Percentiles rank a stretch among this genome's conserved stretches.
Evolutionary conservation across 2,113 vertebrate genomes (phyloP).

Genomic region (Mohoua ochrocephala): DNA sequence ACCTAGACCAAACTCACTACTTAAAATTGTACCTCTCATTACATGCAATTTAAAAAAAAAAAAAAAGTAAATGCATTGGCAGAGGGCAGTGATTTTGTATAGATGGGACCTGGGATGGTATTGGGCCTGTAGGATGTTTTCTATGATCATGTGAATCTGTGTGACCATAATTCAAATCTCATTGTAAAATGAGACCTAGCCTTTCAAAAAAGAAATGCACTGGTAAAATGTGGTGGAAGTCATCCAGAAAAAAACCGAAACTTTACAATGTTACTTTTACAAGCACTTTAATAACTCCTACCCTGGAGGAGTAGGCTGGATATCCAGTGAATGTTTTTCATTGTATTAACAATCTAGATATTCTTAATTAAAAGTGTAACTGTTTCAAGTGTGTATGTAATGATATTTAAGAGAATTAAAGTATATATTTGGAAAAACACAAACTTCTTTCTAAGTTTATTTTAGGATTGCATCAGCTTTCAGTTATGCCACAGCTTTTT

Average conservation of each 20-base stretch:
- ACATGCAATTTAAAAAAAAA: not conserved
- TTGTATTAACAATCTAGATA: not conserved
- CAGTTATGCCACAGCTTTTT: constrained; percentile 61
- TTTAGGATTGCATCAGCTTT: constrained; percentile 32
- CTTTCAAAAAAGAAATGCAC: not conserved
- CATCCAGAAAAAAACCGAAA: not conserved
- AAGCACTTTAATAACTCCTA: not conserved
- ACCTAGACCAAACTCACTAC: not conserved
- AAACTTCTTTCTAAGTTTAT: not conserved
- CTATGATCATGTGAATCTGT: not conserved
- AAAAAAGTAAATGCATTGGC: not conserved
- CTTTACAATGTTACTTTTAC: not conserved
- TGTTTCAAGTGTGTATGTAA: not conserved
- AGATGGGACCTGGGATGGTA: not conserved
- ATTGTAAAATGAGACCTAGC: not conserved
- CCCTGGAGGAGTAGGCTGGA: not conserved
- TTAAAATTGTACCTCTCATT: not conserved
- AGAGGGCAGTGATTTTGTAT: not conserved
- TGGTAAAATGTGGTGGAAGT: not conserved
- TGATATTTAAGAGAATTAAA: not conserved
- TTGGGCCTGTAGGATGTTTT: not conserved
- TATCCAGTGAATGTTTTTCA: not conserved
- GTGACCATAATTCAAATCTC: not conserved
- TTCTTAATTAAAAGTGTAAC: not conserved
- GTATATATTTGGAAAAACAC: not conserved